Conservation (phyloP, 2,888 invertebrate genomes). For the Aplocera efformata region DNA sequence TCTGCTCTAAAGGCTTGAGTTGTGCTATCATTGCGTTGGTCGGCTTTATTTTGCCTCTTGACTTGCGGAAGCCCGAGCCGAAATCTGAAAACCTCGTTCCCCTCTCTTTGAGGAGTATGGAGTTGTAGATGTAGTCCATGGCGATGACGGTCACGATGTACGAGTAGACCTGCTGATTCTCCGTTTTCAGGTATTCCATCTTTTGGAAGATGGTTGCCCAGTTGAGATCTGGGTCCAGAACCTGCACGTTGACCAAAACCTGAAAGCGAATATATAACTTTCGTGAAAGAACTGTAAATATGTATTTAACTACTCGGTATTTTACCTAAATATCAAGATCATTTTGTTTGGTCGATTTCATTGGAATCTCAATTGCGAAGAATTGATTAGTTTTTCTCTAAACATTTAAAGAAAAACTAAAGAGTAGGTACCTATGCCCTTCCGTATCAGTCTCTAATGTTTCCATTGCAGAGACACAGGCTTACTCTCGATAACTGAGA, state of each 20-base stretch:
- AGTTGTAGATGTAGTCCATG: slow-evolving; percentile 63
- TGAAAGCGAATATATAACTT: slow-evolving; percentile 34
- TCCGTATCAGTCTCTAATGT: too few relatives aligned
- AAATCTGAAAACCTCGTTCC: slow-evolving; percentile 34
- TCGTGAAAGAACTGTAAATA: too few relatives aligned
- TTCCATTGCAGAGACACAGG: too few relatives aligned
- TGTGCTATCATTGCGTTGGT: slow-evolving; percentile 21
- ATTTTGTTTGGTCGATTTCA: too few relatives aligned
- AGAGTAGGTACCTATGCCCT: too few relatives aligned
- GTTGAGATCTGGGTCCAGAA: slow-evolving; percentile 46
- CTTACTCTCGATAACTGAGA: too few relatives aligned
- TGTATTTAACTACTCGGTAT: too few relatives aligned
- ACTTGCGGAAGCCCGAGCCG: slow-evolving; percentile 29
- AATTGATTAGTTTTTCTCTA: too few relatives aligned
- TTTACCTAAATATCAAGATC: too few relatives aligned
- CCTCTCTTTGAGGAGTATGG: slow-evolving; percentile 40
- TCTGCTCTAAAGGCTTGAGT: slow-evolving; percentile 43
- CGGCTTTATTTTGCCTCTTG: slow-evolving; percentile 36
- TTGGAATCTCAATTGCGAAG: too few relatives aligned
- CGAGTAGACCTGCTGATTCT: slow-evolving; percentile 51
- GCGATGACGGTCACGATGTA: slow-evolving; percentile 59
- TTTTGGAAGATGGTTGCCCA: slow-evolving; percentile 50
- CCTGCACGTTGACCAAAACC: slow-evolving; percentile 65
- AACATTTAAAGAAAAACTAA: too few relatives aligned
- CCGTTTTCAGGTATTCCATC: slow-evolving; percentile 52